phyloP scores from a whole-genome alignment of 2,113 vertebrate genomes.

The Illadopsis cleaveri region DNA sequence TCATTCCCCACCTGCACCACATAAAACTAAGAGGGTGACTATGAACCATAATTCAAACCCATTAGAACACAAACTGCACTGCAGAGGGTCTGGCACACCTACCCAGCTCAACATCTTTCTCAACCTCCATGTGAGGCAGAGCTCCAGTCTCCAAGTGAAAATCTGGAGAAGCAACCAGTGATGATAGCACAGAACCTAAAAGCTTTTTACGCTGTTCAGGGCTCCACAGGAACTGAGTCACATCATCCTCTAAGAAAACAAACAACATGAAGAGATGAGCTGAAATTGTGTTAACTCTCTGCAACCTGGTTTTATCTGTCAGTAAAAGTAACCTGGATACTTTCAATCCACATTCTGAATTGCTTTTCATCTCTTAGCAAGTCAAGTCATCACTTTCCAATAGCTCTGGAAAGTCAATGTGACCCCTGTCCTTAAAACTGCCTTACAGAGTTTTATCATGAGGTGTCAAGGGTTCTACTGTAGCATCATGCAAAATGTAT shows the following conservation, averaged over 20 bases:
- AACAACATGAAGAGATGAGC: not conserved
- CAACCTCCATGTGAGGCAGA: constrained; percentile 70
- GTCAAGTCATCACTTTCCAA: not conserved
- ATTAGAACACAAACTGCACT: not conserved
- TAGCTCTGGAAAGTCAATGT: not conserved
- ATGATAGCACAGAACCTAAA: constrained; percentile 61
- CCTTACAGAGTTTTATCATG: not conserved
- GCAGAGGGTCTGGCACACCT: not conserved
- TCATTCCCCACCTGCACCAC: not conserved
- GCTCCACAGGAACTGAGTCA: constrained; percentile 45
- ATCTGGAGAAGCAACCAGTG: constrained; percentile 30
- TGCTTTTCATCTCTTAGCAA: not conserved
- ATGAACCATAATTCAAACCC: not conserved
- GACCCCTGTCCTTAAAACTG: not conserved
- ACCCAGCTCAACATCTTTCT: constrained; percentile 70
- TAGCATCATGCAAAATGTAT: not conserved
- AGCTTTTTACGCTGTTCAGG: constrained; percentile 64
- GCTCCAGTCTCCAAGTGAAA: constrained; percentile 63
- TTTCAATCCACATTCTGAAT: not conserved
- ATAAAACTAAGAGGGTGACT: not conserved
- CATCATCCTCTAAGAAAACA: constrained; percentile 4
- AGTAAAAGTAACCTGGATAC: not conserved
- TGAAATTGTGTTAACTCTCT: not conserved
- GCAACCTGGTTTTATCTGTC: not conserved
- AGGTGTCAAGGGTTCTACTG: not conserved